Evolutionary conservation across 1,140 invertebrate species (phyloP), one percentile per base, ranked within the genome.

Genomic region (Papilio aristodemus): DNA sequence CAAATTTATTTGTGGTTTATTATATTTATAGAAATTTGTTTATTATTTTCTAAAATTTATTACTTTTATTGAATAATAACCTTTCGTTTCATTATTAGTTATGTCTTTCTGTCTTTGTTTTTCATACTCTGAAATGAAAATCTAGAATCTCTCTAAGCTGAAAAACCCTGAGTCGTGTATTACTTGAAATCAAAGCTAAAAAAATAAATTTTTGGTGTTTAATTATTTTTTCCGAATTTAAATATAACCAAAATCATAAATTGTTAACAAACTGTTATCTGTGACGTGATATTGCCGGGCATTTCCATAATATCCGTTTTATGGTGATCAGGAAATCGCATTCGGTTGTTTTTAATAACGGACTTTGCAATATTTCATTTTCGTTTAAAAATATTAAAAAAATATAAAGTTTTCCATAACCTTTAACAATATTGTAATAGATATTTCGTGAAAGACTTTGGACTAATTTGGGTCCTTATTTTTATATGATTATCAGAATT

Each of bases 241-340:
- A 64, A 64, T 27, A 64, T 27, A 32, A 32, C n/a, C 32, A 32
- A 46, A 64, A 32, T 32, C 19, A 32, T 64, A 64, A 64, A 64
- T 64, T 46, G 62, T 64, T 32, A 50, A 43, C 60, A 17, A 60
- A 67, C 43, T 58, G 46, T 67, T 69, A 57, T 69, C 59, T 37
- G 54, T 66, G 75, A 77, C 68, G 66, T 68, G 72, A 75, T 73
- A 74, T 64, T 64, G 54, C 71, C 67, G 69, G 77, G 75, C 71
- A 81, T 81, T 81, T 75, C 70, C 72, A 83, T 81, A 83, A 83
- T 83, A 83, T 83, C 78, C 79, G 76, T 38, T 73, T 67, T 73
- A 73, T 68, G 78, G 71, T 77, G 17, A 37, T 43, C 69, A 62
- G 82, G 80, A 84, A 84, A 84, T 84, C 62, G 41, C 13, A 64